Base-by-base conservation (phyloP, 2,888 invertebrate species). In the Pantelozetes paolii region DNA sequence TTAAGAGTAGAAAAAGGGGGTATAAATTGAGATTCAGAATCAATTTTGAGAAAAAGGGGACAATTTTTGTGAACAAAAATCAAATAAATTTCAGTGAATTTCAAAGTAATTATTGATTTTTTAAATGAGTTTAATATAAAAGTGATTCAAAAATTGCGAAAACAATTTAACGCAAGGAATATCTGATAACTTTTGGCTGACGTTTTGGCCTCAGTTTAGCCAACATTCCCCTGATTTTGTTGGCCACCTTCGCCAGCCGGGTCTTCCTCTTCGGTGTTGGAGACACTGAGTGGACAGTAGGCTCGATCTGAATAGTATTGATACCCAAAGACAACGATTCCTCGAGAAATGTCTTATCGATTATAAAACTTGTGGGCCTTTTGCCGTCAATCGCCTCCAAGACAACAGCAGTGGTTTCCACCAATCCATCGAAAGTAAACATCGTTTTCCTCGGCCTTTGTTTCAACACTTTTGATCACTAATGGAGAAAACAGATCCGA, bases 321-420 rank as follows among this genome's bases (percentile, higher is more conserved):
- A n/a, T n/a, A n/a, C 11, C n/a, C 50, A n/a, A 11, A 13, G 50
- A 50, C 11, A 50, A n/a, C 18, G 50, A 50, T 13, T 50, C 50
- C n/a, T 50, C 50, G 11, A 50, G n/a, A 50, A 50, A 50, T 50
- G 50, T 50, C 18, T 50, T 50, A n/a, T 50, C 50, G 18, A 50
- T 50, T n/a, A 50, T 50, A 18, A 13, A 50, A n/a, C 50, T 50
- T 13, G 18, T 5, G 5, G 15, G 15, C 5, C 50, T 9, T n/a
- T 50, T 8, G 50, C 50, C 50, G 5, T 50, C 40, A 13, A 40
- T 5, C 11, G 50, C 18, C n/a, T 50, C 50, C 50, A 50, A 13
- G 15, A 50, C n/a, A 50, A 50, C 50, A 11, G 50, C 18, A 6
- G 40, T 40, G 6, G 40, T 40, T 13, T 13, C 13, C 40, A 9